phyloP scores from a whole-genome alignment of 1,140 invertebrate species.

The Drosophila biarmipes region DNA sequence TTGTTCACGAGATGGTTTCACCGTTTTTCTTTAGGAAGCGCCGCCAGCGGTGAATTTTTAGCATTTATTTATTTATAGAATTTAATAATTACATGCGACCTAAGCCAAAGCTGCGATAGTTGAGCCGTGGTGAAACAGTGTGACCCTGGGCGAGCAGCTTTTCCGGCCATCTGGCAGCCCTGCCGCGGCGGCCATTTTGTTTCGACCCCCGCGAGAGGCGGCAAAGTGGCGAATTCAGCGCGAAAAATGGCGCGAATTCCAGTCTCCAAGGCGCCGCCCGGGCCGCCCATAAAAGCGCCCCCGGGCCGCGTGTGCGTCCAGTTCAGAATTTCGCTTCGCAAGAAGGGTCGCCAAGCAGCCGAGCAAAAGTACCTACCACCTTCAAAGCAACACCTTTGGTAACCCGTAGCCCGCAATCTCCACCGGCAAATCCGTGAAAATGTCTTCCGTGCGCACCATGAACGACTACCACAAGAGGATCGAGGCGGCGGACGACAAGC shows the following conservation, averaged over 20 bases:
- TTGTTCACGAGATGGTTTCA: too few species aligned
- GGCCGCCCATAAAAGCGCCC: constrained; percentile 3
- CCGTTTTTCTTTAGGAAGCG: too few species aligned
- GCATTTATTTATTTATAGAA: too few species aligned
- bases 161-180: background rate
- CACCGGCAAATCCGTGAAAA: background rate
- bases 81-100: background rate
- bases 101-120: background rate
- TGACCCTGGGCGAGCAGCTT: background rate
- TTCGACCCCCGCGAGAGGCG: background rate
- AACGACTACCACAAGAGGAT: constrained; percentile 72
- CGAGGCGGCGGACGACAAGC: constrained; percentile 85
- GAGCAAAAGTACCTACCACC: background rate
- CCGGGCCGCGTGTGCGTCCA: background rate
- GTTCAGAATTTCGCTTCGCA: constrained; percentile 3
- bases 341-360: too few species aligned
- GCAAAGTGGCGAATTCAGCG: constrained; percentile 5
- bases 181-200: background rate
- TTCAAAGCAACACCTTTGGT: background rate
- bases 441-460: constrained; percentile 44
- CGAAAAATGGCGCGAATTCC: constrained; percentile 27
- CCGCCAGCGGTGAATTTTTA: too few species aligned
- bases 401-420: background rate
- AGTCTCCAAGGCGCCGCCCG: constrained; percentile 1
- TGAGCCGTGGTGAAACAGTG: background rate